A percentile compares a stretch with the other conserved stretches of the same genome.
These are phyloP conservation scores for Sternotherus odoratus DNA, from an alignment of 2,797 vertebrate genomes.

Conservation along the genomic window DNA sequence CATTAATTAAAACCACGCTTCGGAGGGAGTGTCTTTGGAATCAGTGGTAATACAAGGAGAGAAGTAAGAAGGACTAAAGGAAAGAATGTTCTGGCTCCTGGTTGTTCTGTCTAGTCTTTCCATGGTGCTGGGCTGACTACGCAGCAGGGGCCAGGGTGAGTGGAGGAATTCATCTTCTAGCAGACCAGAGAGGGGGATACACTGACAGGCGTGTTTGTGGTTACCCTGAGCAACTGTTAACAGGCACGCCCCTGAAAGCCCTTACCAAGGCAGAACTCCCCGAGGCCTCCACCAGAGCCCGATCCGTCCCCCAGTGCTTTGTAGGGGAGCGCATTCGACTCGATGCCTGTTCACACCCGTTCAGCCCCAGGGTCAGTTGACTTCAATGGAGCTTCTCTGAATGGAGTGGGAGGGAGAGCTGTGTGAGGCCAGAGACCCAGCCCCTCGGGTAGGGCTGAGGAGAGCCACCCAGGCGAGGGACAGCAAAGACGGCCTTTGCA, in stretches of 20 bases:
- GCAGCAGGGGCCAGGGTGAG: background rate
- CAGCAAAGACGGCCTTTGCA: background rate
- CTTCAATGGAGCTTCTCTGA: background rate
- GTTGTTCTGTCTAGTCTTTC: background rate
- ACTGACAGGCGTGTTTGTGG: background rate
- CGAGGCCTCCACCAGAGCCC: background rate
- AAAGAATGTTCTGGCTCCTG: background rate
- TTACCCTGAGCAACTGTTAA: background rate
- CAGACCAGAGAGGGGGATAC: background rate
- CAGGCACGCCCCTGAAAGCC: background rate
- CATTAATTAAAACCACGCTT: background rate
- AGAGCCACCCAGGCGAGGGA: background rate
- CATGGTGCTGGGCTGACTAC: background rate
- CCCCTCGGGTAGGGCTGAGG: background rate
- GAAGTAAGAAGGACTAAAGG: background rate
- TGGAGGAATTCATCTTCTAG: background rate
- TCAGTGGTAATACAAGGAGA: background rate
- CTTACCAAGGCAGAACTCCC: background rate
- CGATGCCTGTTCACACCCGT: accelerated
- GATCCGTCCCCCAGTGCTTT: background rate
- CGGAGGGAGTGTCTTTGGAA: background rate
- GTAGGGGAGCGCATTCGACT: background rate
- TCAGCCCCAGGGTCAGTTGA: background rate
- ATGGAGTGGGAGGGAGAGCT: background rate
- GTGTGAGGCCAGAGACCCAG: background rate